phyloP scores from a whole-genome alignment of 2,888 invertebrate species.

The Chloroclystis v-ata region DNA sequence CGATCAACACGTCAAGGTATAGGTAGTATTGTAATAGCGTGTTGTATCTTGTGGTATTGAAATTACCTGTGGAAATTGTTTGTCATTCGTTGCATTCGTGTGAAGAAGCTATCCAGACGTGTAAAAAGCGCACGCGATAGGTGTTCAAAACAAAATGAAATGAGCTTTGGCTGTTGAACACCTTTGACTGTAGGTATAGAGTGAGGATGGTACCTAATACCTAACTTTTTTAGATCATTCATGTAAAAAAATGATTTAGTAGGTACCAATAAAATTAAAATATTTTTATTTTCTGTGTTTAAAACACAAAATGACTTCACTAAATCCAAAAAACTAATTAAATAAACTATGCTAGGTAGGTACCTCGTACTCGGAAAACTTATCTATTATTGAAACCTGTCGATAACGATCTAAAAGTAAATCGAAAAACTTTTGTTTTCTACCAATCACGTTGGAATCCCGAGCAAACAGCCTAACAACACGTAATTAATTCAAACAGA shows the following conservation, averaged over 20 bases:
- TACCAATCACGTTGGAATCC: not conserved
- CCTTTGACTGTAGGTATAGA: not conserved
- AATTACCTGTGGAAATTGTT: conserved; percentile 34
- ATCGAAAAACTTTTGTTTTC: conserved; percentile 9
- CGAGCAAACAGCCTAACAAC: conserved; percentile 1
- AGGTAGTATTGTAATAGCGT: conserved; percentile 13
- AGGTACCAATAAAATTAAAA: too few relatives aligned
- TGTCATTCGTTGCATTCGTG: conserved; percentile 51
- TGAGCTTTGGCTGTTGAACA: conserved; percentile 28
- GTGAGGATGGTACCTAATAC: too few relatives aligned
- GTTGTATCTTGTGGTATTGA: conserved; percentile 20
- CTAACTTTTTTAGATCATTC: too few relatives aligned
- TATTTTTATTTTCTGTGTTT: too few relatives aligned
- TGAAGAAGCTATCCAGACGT: conserved; percentile 50
- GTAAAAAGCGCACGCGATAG: conserved; percentile 50
- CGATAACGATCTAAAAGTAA: not conserved
- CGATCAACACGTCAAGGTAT: conserved; percentile 10
- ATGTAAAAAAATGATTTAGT: too few relatives aligned
- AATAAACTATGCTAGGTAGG: too few relatives aligned
- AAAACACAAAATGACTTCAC: too few relatives aligned
- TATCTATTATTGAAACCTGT: not conserved
- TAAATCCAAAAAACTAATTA: too few relatives aligned
- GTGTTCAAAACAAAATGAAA: conserved; percentile 36
- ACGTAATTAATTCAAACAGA: conserved; percentile 13
- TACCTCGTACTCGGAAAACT: too few relatives aligned